Evolutionary conservation across 1,140 invertebrate genomes (phyloP).

Genomic region (Drosophila nigrodunni): DNA sequence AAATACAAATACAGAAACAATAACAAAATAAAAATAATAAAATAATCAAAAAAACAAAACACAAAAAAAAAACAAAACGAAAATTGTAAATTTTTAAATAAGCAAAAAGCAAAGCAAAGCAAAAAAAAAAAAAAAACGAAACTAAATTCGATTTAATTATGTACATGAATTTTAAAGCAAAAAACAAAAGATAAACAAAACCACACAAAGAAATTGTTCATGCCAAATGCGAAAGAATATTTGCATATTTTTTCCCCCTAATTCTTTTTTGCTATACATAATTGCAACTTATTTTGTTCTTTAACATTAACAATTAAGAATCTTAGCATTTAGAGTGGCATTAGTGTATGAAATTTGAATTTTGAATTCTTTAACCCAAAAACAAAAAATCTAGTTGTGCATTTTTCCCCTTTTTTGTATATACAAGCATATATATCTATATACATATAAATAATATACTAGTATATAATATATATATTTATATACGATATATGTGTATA

Average conservation of each 20-base stretch:
- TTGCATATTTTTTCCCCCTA: slow-evolving; percentile 62
- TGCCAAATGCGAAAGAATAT: slow-evolving; percentile 68
- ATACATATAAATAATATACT: slow-evolving; percentile 40
- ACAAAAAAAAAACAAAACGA: slow-evolving; percentile 28
- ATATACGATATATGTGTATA: slow-evolving; percentile 44
- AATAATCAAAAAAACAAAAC: slow-evolving; percentile 4
- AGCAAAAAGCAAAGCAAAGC: slow-evolving; percentile 34
- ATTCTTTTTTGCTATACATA: slow-evolving; percentile 49
- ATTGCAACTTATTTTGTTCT: slow-evolving; percentile 45
- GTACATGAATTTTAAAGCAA: slow-evolving; percentile 71
- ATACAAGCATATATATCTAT: slow-evolving; percentile 56
- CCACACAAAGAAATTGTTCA: slow-evolving; percentile 68
- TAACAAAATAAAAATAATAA: slow-evolving; percentile 8
- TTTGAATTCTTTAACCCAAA: slow-evolving; percentile 73
- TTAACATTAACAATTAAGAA: slow-evolving; percentile 51
- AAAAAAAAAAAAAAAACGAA: slow-evolving; percentile 15
- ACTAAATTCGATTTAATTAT: slow-evolving; percentile 50
- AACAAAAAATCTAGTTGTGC: slow-evolving; percentile 65
- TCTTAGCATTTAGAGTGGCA: slow-evolving; percentile 67
- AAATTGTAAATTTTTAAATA: slow-evolving; percentile 56
- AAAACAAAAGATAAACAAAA: background rate
- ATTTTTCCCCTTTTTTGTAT: slow-evolving; percentile 58
- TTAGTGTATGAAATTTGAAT: slow-evolving; percentile 69
- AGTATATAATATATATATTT: slow-evolving; percentile 30
- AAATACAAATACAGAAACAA: slow-evolving; percentile 41